phyloP scores from a whole-genome alignment of 2,888 invertebrate species.

The Ypsolopha scabrella region DNA sequence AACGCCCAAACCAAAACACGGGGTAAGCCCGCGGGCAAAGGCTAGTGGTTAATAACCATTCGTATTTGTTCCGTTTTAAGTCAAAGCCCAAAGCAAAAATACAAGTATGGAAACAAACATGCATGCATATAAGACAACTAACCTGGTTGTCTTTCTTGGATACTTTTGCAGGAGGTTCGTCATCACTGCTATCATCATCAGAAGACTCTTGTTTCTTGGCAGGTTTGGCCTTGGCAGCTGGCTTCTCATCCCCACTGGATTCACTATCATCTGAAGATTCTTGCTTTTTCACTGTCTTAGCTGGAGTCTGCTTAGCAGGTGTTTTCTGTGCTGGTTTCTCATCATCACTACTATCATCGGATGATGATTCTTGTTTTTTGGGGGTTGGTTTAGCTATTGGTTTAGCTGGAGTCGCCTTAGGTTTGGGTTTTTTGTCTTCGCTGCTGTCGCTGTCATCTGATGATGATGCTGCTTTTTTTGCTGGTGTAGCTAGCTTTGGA shows the following conservation, averaged over 20 bases:
- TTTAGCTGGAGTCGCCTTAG: slow-evolving; percentile 7
- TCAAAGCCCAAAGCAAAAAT: too few species aligned
- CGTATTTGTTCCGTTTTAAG: too few species aligned
- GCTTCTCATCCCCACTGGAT: slow-evolving; percentile 40
- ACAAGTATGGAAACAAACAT: too few species aligned
- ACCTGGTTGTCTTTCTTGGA: not conserved
- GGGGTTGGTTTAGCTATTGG: slow-evolving; percentile 12
- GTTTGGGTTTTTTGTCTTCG: slow-evolving; percentile 13
- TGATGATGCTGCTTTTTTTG: slow-evolving; percentile 30
- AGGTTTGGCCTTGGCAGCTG: slow-evolving; percentile 13
- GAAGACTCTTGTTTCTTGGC: slow-evolving; percentile 13
- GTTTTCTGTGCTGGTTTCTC: slow-evolving; percentile 12
- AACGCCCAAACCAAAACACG: too few species aligned
- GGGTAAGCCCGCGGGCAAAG: too few species aligned
- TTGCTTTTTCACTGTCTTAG: slow-evolving; percentile 12
- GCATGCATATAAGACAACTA: too few species aligned
- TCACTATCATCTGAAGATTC: slow-evolving; percentile 31
- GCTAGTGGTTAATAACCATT: too few species aligned
- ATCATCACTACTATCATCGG: slow-evolving; percentile 30
- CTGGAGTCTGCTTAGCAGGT: slow-evolving; percentile 10
- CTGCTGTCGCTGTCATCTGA: slow-evolving; percentile 30
- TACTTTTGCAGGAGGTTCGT: slow-evolving; percentile 1
- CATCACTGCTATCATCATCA: slow-evolving; percentile 9
- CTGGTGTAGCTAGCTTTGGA: slow-evolving; percentile 7
- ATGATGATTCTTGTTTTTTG: slow-evolving; percentile 16